These are phyloP conservation scores for Myrmecophaga tridactyla DNA, from an alignment of 2,113 vertebrate species.

Conservation along the genomic window DNA sequence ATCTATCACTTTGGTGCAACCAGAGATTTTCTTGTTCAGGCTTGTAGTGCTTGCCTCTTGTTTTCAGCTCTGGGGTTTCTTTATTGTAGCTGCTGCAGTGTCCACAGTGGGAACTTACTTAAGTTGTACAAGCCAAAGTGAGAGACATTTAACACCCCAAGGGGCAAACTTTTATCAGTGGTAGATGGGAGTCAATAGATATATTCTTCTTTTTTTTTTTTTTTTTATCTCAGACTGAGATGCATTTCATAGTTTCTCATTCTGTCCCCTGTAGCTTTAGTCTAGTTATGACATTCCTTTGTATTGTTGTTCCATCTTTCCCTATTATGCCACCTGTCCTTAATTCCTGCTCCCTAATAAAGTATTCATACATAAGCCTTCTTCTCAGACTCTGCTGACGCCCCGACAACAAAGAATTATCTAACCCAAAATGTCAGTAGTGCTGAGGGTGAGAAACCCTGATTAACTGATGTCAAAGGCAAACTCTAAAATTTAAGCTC, in stretches of 20 bases:
- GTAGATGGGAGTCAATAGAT: not conserved
- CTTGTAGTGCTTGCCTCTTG: not conserved
- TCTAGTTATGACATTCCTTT: not conserved
- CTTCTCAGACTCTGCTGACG: not conserved
- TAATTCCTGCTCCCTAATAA: not conserved
- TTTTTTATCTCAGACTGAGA: not conserved
- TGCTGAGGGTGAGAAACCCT: not conserved
- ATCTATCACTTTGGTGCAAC: not conserved
- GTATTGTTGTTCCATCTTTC: not conserved
- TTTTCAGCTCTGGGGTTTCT: not conserved
- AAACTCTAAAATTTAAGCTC: not conserved
- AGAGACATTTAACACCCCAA: not conserved
- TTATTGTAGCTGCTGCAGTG: not conserved
- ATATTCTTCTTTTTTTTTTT: not conserved
- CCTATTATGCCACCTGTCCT: not conserved
- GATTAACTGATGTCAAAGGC: not conserved
- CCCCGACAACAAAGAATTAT: not conserved
- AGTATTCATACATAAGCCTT: not conserved
- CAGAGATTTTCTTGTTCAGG: not conserved
- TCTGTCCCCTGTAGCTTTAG: not conserved
- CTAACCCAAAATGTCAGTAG: not conserved
- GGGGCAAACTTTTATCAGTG: not conserved
- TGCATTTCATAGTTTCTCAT: conserved; percentile 16
- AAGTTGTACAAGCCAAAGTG: not conserved
- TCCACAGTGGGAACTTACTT: not conserved